A percentile compares a stretch with the other conserved stretches of the same genome.
These are phyloP conservation scores for Maccullochella peelii DNA, from an alignment of 2,113 vertebrate genomes.

Conservation along the genomic window DNA sequence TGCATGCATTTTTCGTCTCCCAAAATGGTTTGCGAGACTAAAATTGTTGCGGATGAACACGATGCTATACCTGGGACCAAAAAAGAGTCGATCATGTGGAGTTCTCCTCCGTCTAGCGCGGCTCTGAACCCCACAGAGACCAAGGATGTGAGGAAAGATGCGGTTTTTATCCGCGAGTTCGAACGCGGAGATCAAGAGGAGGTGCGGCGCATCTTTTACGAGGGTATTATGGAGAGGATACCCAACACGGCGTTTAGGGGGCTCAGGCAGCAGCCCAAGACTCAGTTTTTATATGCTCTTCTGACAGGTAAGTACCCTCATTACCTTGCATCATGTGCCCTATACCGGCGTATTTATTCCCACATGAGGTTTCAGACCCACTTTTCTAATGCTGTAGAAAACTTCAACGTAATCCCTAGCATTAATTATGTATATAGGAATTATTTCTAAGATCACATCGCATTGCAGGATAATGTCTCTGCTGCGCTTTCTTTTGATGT, in stretches of 20 bases:
- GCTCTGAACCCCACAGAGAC: conserved; percentile 75
- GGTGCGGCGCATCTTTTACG: conserved; percentile 94
- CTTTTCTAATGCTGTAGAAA: conserved; percentile 1
- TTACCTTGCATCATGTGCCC: not conserved
- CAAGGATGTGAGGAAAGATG: conserved; percentile 82
- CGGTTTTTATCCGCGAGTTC: conserved; percentile 92
- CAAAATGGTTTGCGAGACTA: conserved; percentile 98
- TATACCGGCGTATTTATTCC: not conserved
- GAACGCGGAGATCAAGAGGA: conserved; percentile 89
- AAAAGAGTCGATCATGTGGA: conserved; percentile 93
- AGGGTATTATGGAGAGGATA: conserved; percentile 96
- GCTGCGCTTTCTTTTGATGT: conserved; percentile 26
- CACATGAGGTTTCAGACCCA: not conserved
- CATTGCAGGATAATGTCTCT: not conserved
- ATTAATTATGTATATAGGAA: not conserved
- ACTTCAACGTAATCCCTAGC: not conserved
- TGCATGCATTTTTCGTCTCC: conserved; percentile 98
- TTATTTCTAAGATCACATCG: not conserved
- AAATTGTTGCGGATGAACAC: conserved; percentile 96
- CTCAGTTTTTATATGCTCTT: conserved; percentile 90
- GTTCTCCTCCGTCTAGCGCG: conserved; percentile 84
- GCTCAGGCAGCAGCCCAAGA: conserved; percentile 89
- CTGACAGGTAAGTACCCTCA: conserved; percentile 89
- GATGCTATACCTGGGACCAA: conserved; percentile 91
- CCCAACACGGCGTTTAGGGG: conserved; percentile 95